phyloP scores from a whole-genome alignment of 1,140 invertebrate species.

The Solen grandis region DNA sequence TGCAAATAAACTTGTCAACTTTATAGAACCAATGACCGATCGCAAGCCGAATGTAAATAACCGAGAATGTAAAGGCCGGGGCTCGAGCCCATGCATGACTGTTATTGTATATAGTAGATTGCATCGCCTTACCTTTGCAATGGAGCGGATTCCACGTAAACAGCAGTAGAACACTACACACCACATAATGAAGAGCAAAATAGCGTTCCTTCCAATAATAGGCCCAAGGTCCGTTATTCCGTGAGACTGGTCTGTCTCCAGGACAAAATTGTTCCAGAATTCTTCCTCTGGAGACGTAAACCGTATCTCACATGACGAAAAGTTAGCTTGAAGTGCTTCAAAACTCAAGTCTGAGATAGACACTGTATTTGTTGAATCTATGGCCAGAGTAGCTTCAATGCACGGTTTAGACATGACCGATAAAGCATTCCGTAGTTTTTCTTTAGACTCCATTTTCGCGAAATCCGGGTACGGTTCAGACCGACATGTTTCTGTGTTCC shows the following conservation, averaged over 20 bases:
- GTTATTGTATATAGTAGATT: no score
- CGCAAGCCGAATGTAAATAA: no score
- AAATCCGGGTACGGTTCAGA: constrained; percentile 44
- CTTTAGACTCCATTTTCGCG: neutral
- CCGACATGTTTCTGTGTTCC: constrained; percentile 62
- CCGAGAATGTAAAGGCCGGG: no score
- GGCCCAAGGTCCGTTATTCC: constrained; percentile 9
- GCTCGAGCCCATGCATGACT: no score
- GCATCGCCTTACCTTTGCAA: constrained; percentile 19
- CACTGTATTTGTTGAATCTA: no score
- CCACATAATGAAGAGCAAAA: constrained; percentile 10
- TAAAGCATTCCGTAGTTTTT: neutral
- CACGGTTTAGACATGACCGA: neutral
- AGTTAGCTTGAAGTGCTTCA: neutral
- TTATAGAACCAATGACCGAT: no score
- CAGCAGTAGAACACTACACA: constrained; percentile 32
- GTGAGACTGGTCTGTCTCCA: neutral
- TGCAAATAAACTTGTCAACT: no score
- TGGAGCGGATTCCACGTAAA: neutral
- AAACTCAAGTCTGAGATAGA: neutral
- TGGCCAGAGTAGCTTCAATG: neutral
- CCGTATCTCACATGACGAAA: neutral
- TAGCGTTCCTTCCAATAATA: constrained; percentile 18
- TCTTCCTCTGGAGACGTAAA: constrained; percentile 17
- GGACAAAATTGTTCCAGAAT: constrained; percentile 36